These are phyloP conservation scores for Morone chrysops DNA, from an alignment of 2,113 vertebrate genomes.

Conservation along the genomic window DNA sequence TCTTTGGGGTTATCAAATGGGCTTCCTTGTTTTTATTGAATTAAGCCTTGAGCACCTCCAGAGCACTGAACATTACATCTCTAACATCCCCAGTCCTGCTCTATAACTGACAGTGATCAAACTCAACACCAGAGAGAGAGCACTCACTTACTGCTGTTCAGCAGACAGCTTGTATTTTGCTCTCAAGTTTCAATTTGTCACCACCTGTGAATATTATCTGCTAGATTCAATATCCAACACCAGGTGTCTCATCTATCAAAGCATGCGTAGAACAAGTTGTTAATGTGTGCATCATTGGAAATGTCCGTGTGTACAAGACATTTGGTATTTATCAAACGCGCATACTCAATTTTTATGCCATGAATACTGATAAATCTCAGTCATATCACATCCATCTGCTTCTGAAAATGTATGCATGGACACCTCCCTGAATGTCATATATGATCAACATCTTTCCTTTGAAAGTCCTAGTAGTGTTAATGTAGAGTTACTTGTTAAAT, in stretches of 20 bases:
- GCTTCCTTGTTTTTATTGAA: background rate
- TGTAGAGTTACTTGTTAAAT: background rate
- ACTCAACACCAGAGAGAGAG: background rate
- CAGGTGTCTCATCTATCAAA: background rate
- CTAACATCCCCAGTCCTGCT: background rate
- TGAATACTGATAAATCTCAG: background rate
- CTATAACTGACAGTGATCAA: background rate
- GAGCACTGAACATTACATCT: background rate
- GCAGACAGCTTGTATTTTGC: background rate
- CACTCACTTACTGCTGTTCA: background rate
- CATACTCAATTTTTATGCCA: background rate
- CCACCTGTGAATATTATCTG: background rate
- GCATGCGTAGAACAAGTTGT: background rate
- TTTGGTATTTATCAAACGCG: background rate
- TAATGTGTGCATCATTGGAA: background rate
- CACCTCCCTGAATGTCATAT: background rate
- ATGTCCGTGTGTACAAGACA: background rate
- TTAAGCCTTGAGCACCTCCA: background rate
- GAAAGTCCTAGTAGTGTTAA: background rate
- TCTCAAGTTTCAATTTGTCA: background rate
- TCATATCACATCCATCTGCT: background rate
- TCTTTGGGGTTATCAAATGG: background rate
- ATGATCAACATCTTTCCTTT: background rate
- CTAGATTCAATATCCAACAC: background rate
- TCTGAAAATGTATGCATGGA: background rate